These are phyloP conservation scores for Brachymystax lenok DNA, from an alignment of 2,797 vertebrate species.

Conservation along the genomic window DNA sequence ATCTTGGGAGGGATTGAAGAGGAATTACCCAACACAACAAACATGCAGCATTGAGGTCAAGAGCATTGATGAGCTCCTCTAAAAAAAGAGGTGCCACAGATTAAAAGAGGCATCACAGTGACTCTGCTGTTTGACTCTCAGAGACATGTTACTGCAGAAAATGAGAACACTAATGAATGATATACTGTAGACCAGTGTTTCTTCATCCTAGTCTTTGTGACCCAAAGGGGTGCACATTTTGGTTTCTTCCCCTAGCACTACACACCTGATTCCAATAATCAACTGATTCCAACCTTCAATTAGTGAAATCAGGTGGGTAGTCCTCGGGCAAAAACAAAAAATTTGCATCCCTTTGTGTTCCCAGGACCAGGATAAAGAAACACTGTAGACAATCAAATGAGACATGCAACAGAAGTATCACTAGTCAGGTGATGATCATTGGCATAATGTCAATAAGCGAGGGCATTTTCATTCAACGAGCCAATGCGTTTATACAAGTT, in stretches of 20 bases:
- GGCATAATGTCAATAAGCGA: not conserved
- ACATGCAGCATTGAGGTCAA: conserved; percentile 68
- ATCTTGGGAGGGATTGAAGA: conserved; percentile 80
- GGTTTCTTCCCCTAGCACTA: not conserved
- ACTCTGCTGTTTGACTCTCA: not conserved
- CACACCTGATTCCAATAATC: not conserved
- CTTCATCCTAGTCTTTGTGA: not conserved
- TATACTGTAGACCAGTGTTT: not conserved
- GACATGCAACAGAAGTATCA: not conserved
- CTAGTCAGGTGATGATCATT: not conserved
- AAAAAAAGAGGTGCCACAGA: not conserved
- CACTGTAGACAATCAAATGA: not conserved
- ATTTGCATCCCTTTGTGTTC: not conserved
- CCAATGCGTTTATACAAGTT: not conserved
- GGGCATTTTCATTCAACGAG: not conserved
- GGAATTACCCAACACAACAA: conserved; percentile 73
- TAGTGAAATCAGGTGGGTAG: not conserved
- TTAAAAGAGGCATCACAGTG: not conserved
- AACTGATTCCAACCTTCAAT: not conserved
- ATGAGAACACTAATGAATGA: not conserved
- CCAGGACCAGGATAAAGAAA: not conserved
- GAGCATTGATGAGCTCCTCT: conserved; percentile 43
- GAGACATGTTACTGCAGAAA: not conserved
- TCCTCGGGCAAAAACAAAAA: not conserved
- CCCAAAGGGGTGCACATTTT: too few relatives aligned